phyloP scores from a whole-genome alignment of 2,797 vertebrate species.

The Ctenopoma multispine region DNA sequence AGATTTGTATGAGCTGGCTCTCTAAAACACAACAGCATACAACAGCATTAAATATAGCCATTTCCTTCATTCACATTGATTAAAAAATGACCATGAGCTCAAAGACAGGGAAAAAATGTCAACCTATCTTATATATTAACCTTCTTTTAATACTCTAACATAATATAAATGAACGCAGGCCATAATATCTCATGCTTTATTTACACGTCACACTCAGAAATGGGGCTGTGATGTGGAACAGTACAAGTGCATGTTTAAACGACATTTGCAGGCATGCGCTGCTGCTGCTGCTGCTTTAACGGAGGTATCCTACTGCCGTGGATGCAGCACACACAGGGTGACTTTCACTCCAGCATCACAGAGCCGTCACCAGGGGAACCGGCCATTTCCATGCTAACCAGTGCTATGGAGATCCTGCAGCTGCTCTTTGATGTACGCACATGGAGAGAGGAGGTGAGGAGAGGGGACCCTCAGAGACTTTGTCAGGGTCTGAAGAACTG shows the following conservation, averaged over 20 bases:
- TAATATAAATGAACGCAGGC: conserved; percentile 79
- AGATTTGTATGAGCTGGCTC: conserved; percentile 64
- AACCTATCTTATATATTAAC: conserved; percentile 67
- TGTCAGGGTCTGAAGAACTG: conserved; percentile 28
- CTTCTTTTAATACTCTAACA: conserved; percentile 69
- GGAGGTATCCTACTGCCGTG: conserved; percentile 10
- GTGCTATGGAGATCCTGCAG: conserved; percentile 64
- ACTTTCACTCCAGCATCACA: conserved; percentile 55
- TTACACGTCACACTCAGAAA: conserved; percentile 81
- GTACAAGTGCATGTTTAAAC: conserved; percentile 10
- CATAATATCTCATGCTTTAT: conserved; percentile 82
- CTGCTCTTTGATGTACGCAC: conserved; percentile 61
- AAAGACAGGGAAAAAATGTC: conserved; percentile 56
- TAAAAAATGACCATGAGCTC: conserved; percentile 65
- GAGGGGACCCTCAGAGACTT: conserved; percentile 9
- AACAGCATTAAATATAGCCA: conserved; percentile 73
- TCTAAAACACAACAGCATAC: conserved; percentile 75
- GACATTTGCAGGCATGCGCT: conserved; percentile 21
- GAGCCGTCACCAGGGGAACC: conserved; percentile 62
- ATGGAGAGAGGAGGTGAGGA: not conserved
- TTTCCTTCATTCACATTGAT: conserved; percentile 73
- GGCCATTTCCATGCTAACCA: conserved; percentile 64
- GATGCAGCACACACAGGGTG: conserved; percentile 18
- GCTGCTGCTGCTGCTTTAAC: conserved; percentile 25
- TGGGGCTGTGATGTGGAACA: conserved; percentile 43